These are phyloP conservation scores for Peromyscus nudipes DNA, from an alignment of 2,797 vertebrate species.

Conservation along the genomic window DNA sequence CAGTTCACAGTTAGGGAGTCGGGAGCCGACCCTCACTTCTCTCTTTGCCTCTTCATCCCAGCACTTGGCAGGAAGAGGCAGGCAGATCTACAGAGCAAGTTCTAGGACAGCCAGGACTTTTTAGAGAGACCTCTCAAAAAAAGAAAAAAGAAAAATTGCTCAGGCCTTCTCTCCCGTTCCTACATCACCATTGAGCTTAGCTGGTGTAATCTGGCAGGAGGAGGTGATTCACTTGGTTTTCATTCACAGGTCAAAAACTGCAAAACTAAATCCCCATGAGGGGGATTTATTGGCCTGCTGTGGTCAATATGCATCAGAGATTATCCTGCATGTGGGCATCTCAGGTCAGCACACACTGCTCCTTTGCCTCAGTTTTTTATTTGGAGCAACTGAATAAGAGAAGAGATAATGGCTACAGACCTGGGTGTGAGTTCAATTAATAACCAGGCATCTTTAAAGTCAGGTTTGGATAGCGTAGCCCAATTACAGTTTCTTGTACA, in stretches of 20 bases:
- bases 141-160: not conserved
- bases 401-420: not conserved
- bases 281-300: constrained; percentile 77
- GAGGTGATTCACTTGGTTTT: constrained; percentile 78
- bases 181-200: constrained; percentile 45
- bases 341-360: rapidly evolving
- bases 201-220: constrained; percentile 59
- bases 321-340: not conserved
- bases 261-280: constrained; percentile 79
- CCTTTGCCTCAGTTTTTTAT: not conserved
- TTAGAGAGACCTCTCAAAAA: not conserved
- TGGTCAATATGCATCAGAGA: constrained; percentile 57
- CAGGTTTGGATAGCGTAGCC: not conserved
- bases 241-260: constrained; percentile 81
- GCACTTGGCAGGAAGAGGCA: not conserved
- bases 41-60: constrained; percentile 32
- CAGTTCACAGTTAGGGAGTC: not conserved
- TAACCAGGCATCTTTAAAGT: not conserved
- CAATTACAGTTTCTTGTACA: not conserved
- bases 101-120: not conserved
- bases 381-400: not conserved
- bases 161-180: not conserved
- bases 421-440: not conserved
- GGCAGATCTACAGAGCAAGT: not conserved
- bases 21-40: not conserved